Evolutionary conservation across 2,888 invertebrate genomes (phyloP), one percentile per base, ranked within the genome.

Genomic region (Drosophila maculinotata): DNA sequence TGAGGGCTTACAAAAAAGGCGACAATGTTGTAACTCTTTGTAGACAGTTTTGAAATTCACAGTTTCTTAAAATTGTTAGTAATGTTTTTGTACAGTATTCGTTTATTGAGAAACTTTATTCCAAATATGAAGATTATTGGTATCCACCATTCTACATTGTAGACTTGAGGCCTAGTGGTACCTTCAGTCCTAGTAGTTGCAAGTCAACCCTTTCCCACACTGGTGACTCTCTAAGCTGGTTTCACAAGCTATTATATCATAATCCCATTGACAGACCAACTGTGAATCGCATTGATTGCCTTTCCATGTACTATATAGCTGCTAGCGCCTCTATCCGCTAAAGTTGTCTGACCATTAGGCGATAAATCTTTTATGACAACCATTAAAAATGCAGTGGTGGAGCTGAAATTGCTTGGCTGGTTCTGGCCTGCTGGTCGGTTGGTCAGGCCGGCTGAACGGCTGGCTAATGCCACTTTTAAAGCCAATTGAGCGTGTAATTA

Each of bases 401-500:
- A 33, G 39, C 53, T 54, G 58, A 75, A 79, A 76, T 76, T 68
- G 77, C 65, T 35, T 41, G 48, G 39, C 78, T 59, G 69, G 70
- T 69, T 64, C 57, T 54, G 9, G 30, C 38, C 12, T 20, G 20
- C 35, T 30, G 17, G 38, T 28, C 15, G 17, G 17, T 5, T 31
- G 20, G 20, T n/a, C 20, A 20, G 1, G 28, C 10, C 15, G 0
- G 25, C 33, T 35, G 35, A 8, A 35, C 44, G 57, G 23, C 44
- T 42, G 67, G 63, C 77, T 72, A 80, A 86, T 81, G 84, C 77
- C 80, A 58, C 83, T 86, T 79, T 80, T 83, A 68, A 69, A 76
- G 76, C 66, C 72, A 87, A 82, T 87, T 78, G 87, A 77, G 82
- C 72, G 79, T 80, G 80, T 87, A 83, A 87, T 83, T 87, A 87